These are phyloP conservation scores for Centropus unirufus DNA, from an alignment of 2,113 vertebrate genomes.

Conservation along the genomic window DNA sequence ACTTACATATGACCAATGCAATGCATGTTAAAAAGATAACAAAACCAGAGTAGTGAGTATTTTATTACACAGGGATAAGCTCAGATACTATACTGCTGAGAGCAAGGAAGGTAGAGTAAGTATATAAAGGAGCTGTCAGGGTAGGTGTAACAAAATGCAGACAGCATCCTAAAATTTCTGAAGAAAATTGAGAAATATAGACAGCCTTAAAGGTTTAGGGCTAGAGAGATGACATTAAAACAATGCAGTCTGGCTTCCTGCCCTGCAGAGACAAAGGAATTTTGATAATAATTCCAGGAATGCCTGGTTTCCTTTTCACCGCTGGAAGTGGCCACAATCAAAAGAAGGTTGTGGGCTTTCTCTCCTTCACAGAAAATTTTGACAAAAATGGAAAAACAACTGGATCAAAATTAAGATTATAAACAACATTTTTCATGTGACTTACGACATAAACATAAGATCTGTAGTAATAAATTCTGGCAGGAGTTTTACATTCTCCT, in stretches of 20 bases:
- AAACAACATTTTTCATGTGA: not conserved
- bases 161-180: not conserved
- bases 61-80: not conserved
- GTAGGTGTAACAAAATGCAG: not conserved
- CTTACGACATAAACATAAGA: not conserved
- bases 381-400: not conserved
- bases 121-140: not conserved
- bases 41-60: not conserved
- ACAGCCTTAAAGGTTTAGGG: not conserved
- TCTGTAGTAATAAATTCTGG: not conserved
- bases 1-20: not conserved
- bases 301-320: constrained; percentile 5
- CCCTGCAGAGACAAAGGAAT: constrained; percentile 12
- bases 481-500: not conserved
- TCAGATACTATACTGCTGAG: not conserved
- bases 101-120: not conserved
- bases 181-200: constrained; percentile 1
- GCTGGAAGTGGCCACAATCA: not conserved
- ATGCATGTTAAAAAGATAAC: not conserved
- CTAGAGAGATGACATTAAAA: constrained; percentile 14
- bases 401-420: not conserved
- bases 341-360: not conserved
- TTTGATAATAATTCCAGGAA: constrained; percentile 53
- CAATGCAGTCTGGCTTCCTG: constrained; percentile 35
- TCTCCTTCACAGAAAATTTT: not conserved